Percentiles rank a stretch among this genome's conserved stretches.
Evolutionary conservation across 2,797 vertebrate genomes (phyloP).

Genomic region (Xyrichtys novacula): DNA sequence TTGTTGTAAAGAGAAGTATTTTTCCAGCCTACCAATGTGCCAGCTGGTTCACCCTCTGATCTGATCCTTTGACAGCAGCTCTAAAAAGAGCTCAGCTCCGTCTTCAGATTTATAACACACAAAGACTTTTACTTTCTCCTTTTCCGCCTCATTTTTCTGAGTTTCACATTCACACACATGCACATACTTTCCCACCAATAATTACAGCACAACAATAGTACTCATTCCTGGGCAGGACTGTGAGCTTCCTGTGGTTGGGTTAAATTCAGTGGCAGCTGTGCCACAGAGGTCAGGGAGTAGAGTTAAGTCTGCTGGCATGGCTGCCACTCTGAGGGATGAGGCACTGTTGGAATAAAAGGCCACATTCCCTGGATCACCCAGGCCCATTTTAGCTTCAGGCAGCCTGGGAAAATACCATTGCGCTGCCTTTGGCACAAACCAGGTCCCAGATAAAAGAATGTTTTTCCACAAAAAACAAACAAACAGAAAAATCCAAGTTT

Average conservation of each 20-base stretch:
- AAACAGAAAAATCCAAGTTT: conserved; percentile 46
- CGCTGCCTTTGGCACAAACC: conserved; percentile 22
- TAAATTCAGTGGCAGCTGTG: conserved; percentile 57
- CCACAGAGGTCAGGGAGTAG: conserved; percentile 62
- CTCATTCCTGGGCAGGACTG: conserved; percentile 63
- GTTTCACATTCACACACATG: background rate
- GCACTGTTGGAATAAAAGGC: conserved; percentile 47
- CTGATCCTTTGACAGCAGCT: conserved; percentile 32
- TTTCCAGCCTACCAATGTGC: conserved; percentile 9
- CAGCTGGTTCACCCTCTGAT: conserved; percentile 30
- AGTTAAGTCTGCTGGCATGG: conserved; percentile 51
- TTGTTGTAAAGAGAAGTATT: background rate
- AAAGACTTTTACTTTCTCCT: conserved; percentile 2
- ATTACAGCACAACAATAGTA: conserved; percentile 64
- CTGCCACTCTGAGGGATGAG: conserved; percentile 37
- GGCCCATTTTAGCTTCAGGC: conserved; percentile 27
- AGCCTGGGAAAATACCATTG: conserved; percentile 52
- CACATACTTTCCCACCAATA: conserved; percentile 53
- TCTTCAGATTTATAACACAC: conserved; percentile 18
- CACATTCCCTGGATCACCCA: conserved; percentile 18
- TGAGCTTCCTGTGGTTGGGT: conserved; percentile 70
- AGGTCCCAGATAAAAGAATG: conserved; percentile 41
- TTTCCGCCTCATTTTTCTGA: background rate
- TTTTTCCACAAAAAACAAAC: conserved; percentile 28
- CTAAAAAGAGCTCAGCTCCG: conserved; percentile 24